Evolutionary conservation across 2,888 invertebrate species (phyloP).

Genomic region (Ophion slaviceki): DNA sequence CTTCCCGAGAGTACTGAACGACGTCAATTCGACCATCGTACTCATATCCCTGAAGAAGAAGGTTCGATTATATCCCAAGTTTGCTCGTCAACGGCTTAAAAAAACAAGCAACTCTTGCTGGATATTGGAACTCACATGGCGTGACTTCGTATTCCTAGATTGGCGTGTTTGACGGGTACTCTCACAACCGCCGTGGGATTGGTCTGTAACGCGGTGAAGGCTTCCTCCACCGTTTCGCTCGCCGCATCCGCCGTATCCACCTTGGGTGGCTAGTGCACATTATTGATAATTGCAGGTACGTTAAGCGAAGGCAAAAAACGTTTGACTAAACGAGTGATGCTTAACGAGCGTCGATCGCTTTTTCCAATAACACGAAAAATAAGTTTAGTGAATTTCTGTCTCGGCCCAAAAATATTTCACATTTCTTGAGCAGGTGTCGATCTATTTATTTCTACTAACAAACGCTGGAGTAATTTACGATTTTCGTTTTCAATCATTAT

Average conservation of each 20-base stretch:
- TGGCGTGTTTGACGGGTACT: conserved; percentile 82
- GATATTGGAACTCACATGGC: conserved; percentile 77
- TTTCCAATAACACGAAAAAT: too few species aligned
- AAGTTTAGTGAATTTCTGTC: not conserved
- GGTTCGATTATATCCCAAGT: not conserved
- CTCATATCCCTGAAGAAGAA: conserved; percentile 91
- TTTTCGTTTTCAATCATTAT: not conserved
- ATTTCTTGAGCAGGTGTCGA: too few species aligned
- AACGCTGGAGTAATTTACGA: not conserved
- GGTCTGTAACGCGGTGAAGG: conserved; percentile 46
- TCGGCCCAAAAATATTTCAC: too few species aligned
- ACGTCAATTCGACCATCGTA: conserved; percentile 94
- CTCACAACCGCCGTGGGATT: conserved; percentile 75
- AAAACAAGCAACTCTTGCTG: not conserved
- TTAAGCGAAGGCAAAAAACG: not conserved
- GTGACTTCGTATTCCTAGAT: conserved; percentile 82
- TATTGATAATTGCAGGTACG: not conserved
- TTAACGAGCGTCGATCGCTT: not conserved
- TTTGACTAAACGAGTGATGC: not conserved
- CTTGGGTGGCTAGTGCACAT: conserved; percentile 53
- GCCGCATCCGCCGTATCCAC: conserved; percentile 65
- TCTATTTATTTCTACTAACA: not conserved
- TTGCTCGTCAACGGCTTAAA: not conserved
- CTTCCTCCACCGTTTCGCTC: conserved; percentile 67
- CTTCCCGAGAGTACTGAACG: conserved; percentile 94